phyloP scores from a whole-genome alignment of 2,797 vertebrate species.

The Pipistrellus pygmaeus region DNA sequence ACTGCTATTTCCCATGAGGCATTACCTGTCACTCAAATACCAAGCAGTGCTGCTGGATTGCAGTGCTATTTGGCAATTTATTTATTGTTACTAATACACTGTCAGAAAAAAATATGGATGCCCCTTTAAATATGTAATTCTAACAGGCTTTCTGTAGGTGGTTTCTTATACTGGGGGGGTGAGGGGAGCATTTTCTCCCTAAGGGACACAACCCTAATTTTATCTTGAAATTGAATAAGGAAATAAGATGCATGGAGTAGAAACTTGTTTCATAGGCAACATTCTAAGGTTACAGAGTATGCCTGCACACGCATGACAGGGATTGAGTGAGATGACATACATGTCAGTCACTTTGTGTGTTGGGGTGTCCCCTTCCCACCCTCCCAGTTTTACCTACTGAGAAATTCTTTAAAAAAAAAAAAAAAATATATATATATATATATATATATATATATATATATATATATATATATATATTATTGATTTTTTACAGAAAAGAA shows the following conservation, averaged over 20 bases:
- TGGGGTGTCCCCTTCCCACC: neutral
- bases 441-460: no score
- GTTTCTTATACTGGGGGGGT: neutral
- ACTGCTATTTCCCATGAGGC: conserved; percentile 41
- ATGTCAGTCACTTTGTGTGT: neutral
- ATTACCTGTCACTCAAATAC: conserved; percentile 68
- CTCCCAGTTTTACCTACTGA: neutral
- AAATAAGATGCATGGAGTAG: conserved; percentile 38
- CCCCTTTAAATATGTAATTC: conserved; percentile 70
- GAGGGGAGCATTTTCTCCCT: neutral
- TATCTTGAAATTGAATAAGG: conserved; percentile 67
- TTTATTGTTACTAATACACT: conserved; percentile 76
- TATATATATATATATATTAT: no score
- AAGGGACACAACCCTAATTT: conserved; percentile 70
- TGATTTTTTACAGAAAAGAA: no score
- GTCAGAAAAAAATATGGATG: conserved; percentile 71
- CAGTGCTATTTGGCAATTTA: conserved; percentile 63
- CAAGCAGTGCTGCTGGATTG: neutral
- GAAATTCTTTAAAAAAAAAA: neutral
- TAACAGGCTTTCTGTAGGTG: conserved; percentile 62
- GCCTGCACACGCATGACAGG: neutral
- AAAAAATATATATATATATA: no score
- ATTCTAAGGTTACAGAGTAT: neutral
- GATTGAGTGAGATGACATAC: rapidly evolving
- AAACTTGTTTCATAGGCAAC: neutral